phyloP scores from a whole-genome alignment of 1,140 invertebrate species.

The Pogonomyrmex barbatus region DNA sequence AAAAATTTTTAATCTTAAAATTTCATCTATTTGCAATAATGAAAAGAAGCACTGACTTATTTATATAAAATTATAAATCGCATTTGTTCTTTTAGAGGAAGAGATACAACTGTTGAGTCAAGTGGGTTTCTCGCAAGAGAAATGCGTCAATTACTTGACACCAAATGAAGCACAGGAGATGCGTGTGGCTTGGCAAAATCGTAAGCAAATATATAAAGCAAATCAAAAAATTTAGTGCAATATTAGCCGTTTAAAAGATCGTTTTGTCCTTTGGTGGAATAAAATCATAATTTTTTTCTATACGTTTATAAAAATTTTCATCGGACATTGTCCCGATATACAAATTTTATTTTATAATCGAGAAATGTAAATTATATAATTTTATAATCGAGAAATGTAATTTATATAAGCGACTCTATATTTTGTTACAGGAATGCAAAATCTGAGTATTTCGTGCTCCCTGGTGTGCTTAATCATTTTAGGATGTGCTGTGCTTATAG shows the following conservation, averaged over 20 bases:
- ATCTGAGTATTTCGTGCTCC: slow-evolving; percentile 96
- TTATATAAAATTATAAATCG: background rate
- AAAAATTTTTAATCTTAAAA: background rate
- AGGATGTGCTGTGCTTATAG: slow-evolving; percentile 92
- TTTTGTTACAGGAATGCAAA: slow-evolving; percentile 93
- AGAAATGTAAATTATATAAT: background rate
- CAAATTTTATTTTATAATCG: background rate
- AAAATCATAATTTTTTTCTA: background rate
- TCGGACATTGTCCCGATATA: background rate
- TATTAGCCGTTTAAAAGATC: background rate
- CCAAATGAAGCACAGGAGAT: slow-evolving; percentile 88
- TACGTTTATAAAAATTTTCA: background rate
- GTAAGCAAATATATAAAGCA: slow-evolving; percentile 87
- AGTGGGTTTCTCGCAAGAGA: slow-evolving; percentile 90
- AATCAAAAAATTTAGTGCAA: background rate
- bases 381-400: background rate
- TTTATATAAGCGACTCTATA: background rate
- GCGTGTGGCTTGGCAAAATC: slow-evolving; percentile 92
- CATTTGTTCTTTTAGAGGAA: slow-evolving; percentile 87
- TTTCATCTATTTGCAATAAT: background rate
- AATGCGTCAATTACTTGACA: slow-evolving; percentile 92
- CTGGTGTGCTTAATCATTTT: slow-evolving; percentile 95
- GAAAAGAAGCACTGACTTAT: background rate
- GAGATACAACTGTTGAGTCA: slow-evolving; percentile 89
- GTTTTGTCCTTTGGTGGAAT: background rate